Conservation (phyloP, 2,113 vertebrate species). For the Halcyon malimbica region DNA sequence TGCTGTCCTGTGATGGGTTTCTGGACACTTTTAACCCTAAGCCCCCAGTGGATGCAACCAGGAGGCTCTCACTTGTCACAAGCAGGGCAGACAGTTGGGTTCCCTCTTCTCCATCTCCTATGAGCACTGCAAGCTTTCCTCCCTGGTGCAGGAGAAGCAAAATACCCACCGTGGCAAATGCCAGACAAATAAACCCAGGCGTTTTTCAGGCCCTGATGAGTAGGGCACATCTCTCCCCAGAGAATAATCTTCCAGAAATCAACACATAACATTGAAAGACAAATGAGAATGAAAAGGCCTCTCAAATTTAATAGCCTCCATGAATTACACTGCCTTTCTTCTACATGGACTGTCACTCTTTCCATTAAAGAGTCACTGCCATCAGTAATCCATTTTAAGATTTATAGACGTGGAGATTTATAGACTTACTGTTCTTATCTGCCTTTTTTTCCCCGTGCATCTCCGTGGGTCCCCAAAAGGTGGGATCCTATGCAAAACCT, state of each 20-base stretch:
- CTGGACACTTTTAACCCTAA: not conserved
- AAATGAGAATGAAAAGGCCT: slow-evolving; percentile 58
- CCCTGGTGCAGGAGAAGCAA: not conserved
- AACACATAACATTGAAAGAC: slow-evolving; percentile 49
- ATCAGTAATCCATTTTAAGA: slow-evolving; percentile 58
- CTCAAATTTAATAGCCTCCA: slow-evolving; percentile 64
- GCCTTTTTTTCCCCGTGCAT: not conserved
- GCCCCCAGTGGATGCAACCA: not conserved
- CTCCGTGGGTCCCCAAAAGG: not conserved
- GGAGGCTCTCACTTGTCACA: not conserved
- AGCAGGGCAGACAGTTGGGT: not conserved
- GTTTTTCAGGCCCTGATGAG: not conserved
- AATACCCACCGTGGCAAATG: not conserved
- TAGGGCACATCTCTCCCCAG: slow-evolving; percentile 18
- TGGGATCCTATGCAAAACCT: not conserved
- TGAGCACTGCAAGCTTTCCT: not conserved
- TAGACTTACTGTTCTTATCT: slow-evolving; percentile 43
- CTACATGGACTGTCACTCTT: slow-evolving; percentile 61
- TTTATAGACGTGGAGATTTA: slow-evolving; percentile 49
- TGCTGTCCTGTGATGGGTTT: not conserved
- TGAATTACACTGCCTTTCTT: slow-evolving; percentile 49
- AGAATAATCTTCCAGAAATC: slow-evolving; percentile 33
- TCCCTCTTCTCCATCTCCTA: not conserved
- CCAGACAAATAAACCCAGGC: slow-evolving; percentile 6
- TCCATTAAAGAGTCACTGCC: slow-evolving; percentile 59